These are phyloP conservation scores for Hoplodrina ambigua DNA, from an alignment of 2,888 invertebrate species.

Conservation along the genomic window DNA sequence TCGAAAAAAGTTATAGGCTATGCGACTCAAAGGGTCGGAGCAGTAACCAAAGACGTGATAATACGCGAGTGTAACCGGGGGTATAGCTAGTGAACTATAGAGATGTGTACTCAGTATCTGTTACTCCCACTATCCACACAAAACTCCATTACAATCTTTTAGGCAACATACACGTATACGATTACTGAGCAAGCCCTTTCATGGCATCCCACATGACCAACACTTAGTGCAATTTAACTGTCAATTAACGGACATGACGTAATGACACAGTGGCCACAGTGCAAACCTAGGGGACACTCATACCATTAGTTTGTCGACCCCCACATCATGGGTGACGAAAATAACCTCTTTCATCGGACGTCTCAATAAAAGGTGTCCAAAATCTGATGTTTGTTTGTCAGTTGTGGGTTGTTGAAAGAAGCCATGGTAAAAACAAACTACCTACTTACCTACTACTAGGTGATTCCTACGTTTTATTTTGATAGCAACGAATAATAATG, in stretches of 20 bases:
- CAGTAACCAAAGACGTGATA: too few relatives aligned
- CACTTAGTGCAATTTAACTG: slow-evolving; percentile 29
- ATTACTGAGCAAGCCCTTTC: slow-evolving; percentile 41
- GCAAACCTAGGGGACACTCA: slow-evolving; percentile 16
- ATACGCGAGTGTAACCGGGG: too few relatives aligned
- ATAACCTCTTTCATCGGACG: slow-evolving; percentile 7
- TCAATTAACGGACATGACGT: slow-evolving; percentile 44
- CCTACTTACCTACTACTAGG: too few relatives aligned
- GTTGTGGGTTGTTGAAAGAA: slow-evolving; percentile 1
- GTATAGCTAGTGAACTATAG: not conserved
- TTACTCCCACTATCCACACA: slow-evolving; percentile 41
- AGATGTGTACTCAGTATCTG: slow-evolving; percentile 21
- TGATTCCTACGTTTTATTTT: too few relatives aligned
- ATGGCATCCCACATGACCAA: slow-evolving; percentile 11
- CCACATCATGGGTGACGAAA: slow-evolving; percentile 1
- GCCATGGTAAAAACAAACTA: not conserved
- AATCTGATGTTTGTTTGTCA: slow-evolving; percentile 5
- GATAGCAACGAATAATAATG: too few relatives aligned
- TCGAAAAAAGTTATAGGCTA: too few relatives aligned
- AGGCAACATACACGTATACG: slow-evolving; percentile 41
- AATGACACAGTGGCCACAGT: not conserved
- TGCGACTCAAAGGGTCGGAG: too few relatives aligned
- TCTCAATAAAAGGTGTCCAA: slow-evolving; percentile 9
- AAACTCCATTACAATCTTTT: slow-evolving; percentile 46
- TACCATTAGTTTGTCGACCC: slow-evolving; percentile 21